Percentiles rank a stretch among this genome's conserved stretches.
Evolutionary conservation across 2,888 invertebrate species (phyloP).

Genomic region (Lymantria dispar): DNA sequence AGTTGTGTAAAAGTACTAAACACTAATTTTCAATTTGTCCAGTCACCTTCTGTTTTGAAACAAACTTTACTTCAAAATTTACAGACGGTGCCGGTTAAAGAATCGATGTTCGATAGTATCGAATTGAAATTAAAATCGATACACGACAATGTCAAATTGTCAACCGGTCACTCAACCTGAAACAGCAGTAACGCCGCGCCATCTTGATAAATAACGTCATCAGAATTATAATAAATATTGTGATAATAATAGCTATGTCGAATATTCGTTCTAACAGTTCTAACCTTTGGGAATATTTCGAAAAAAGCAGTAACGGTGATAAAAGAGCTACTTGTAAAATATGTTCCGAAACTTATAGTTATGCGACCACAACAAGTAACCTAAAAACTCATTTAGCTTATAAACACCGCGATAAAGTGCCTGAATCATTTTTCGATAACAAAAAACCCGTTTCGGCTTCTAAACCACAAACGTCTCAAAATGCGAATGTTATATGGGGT

Average conservation of each 20-base stretch:
- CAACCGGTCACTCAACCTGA: too few relatives aligned
- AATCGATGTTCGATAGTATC: too few relatives aligned
- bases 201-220: background rate
- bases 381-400: slow-evolving; percentile 4
- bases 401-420: background rate
- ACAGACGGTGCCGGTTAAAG: too few relatives aligned
- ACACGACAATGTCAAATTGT: too few relatives aligned
- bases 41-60: too few relatives aligned
- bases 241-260: background rate
- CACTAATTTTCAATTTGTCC: too few relatives aligned
- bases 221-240: background rate
- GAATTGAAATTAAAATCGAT: too few relatives aligned
- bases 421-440: background rate
- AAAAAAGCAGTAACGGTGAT: background rate
- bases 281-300: slow-evolving; percentile 20
- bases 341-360: background rate
- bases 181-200: background rate
- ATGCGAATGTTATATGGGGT: background rate
- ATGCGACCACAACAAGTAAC: slow-evolving; percentile 3
- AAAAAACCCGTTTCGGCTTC: background rate
- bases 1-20: too few relatives aligned
- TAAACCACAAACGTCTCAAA: background rate
- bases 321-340: slow-evolving; percentile 3
- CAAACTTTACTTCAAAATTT: too few relatives aligned
- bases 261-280: background rate